Evolutionary conservation across 1,140 invertebrate species (phyloP), one percentile per base, ranked within the genome.

Genomic region (Lethrus apterus): DNA sequence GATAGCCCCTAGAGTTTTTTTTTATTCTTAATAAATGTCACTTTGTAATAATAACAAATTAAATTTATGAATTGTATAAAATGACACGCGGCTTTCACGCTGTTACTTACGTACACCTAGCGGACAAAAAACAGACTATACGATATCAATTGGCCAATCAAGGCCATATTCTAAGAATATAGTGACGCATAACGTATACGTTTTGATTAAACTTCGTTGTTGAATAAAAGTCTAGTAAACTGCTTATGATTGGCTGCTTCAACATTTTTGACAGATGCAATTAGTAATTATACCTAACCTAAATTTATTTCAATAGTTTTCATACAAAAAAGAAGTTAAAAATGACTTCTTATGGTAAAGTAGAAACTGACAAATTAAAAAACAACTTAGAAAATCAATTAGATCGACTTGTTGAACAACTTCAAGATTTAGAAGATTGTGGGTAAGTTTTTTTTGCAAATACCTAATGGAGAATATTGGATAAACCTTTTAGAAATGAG

Each of bases 331-430:
- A n/a, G n/a, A n/a, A n/a, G n/a, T 20, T n/a, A 2, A 38, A 38
- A 3, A 66, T 66, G 64, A 52, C 57, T 32, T 62, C 62, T 2
- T 52, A 56, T 31, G 63, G 64, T 32, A 62, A 64, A 60, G 51
- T 47, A 21, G 64, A 67, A 59, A 67, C 62, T 19, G 70, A 76
- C 44, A 77, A 76, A 59, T 59, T 89, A 11, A 74, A 72, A 52
- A 67, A 79, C 53, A 87, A 87, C 69, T 56, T 88, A 11, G 77
- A 85, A 62, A 76, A 79, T 58, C 85, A 88, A 60, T 57, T 88
- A 11, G 80, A 86, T 49, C 65, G 85, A 46, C 62, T 88, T 30
- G 70, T 86, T 9, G 75, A 82, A 55, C 83, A 89, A 59, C 62
- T 88, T 17, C 66, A 75, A 30, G 85, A 88, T 66, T 68, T 89